phyloP scores from a whole-genome alignment of 2,113 vertebrate species.

The Chunga burmeisteri region DNA sequence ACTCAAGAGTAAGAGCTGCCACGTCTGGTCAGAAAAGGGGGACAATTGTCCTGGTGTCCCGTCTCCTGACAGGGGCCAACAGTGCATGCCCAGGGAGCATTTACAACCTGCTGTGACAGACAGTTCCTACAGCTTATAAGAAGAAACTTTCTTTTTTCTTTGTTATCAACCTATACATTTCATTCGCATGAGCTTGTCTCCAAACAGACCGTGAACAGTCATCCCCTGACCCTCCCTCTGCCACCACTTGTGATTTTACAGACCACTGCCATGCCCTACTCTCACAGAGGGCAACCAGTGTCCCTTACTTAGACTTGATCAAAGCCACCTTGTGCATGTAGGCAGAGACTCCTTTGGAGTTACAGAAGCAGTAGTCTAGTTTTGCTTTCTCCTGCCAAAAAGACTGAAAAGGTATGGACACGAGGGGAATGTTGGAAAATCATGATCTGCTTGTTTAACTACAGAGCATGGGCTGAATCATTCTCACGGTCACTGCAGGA shows the following conservation, averaged over 20 bases:
- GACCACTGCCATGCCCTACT: neutral
- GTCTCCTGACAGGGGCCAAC: neutral
- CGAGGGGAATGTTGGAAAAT: neutral
- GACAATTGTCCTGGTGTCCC: neutral
- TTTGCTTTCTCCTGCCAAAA: neutral
- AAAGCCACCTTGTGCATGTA: neutral
- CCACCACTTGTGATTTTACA: neutral
- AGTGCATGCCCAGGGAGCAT: neutral
- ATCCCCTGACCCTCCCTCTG: neutral
- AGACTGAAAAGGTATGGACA: neutral
- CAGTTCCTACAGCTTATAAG: neutral
- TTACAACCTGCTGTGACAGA: neutral
- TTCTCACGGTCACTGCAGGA: neutral
- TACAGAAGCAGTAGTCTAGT: neutral
- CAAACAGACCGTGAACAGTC: neutral
- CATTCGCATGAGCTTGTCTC: neutral
- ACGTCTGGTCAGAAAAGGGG: neutral
- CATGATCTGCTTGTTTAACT: neutral
- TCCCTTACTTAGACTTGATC: neutral
- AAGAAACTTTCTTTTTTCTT: neutral
- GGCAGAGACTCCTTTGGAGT: neutral
- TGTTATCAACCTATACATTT: neutral
- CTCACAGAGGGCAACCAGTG: neutral
- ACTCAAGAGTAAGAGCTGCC: neutral
- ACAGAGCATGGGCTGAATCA: neutral